Conservation (phyloP, 2,797 vertebrate genomes). For the Typhlichthys subterraneus region DNA sequence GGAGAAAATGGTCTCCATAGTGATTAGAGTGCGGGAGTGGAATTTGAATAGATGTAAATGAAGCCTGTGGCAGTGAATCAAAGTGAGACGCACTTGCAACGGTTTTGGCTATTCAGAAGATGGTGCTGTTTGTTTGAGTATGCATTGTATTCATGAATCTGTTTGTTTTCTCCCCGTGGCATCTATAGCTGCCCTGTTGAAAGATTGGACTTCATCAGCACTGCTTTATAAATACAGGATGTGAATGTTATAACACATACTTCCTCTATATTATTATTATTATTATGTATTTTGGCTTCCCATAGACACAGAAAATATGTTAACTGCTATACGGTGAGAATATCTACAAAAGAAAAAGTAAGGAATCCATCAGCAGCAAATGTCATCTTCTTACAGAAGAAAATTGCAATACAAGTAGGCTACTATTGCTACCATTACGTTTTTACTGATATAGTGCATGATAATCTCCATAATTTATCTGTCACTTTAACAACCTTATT, state of each 20-base stretch:
- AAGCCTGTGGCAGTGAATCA: conserved; percentile 60
- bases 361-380: conserved; percentile 8
- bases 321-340: too few relatives aligned
- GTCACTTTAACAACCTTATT: too few relatives aligned
- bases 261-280: conserved; percentile 50
- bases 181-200: conserved; percentile 67
- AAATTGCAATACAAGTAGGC: too few relatives aligned
- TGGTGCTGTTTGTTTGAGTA: conserved; percentile 80
- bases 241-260: conserved; percentile 53
- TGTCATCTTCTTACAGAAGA: too few relatives aligned
- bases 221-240: conserved; percentile 49
- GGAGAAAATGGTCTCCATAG: conserved; percentile 24
- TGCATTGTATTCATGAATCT: conserved; percentile 74
- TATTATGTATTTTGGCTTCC: conserved; percentile 6
- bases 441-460: too few relatives aligned
- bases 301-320: not conserved
- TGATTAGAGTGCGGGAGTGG: conserved; percentile 50
- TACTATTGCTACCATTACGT: too few relatives aligned
- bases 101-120: conserved; percentile 79
- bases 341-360: too few relatives aligned
- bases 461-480: too few relatives aligned
- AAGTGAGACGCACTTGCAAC: conserved; percentile 55
- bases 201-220: conserved; percentile 68
- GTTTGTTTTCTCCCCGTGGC: conserved; percentile 72
- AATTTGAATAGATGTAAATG: conserved; percentile 62